These are phyloP conservation scores for Sycobia sp. DNA, from an alignment of 1,140 invertebrate species.

Conservation along the genomic window DNA sequence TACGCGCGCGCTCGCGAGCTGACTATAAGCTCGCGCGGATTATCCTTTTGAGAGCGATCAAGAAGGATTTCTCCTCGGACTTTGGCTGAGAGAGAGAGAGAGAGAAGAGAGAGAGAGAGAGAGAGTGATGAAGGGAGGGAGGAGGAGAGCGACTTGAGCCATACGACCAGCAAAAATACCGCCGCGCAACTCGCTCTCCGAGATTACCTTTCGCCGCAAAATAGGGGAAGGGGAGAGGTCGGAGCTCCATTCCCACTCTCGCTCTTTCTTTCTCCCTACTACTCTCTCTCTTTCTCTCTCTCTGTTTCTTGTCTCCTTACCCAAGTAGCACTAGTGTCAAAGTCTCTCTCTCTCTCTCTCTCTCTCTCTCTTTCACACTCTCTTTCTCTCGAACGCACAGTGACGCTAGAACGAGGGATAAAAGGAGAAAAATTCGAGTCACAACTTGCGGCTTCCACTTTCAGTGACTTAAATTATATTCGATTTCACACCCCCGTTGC, in stretches of 20 bases:
- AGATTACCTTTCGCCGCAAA: slow-evolving; percentile 6
- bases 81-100: too few species aligned
- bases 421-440: not conserved
- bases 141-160: not conserved
- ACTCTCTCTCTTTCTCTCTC: not conserved
- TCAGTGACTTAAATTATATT: slow-evolving; percentile 12
- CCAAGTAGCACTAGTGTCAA: too few species aligned
- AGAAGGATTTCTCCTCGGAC: slow-evolving; percentile 11
- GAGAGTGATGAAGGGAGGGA: too few species aligned
- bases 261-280: not conserved
- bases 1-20: too few species aligned
- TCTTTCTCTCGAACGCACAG: too few species aligned
- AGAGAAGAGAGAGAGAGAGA: too few species aligned
- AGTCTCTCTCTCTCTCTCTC: too few species aligned
- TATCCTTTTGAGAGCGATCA: slow-evolving; percentile 11
- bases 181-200: not conserved
- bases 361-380: too few species aligned
- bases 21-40: slow-evolving; percentile 1
- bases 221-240: too few species aligned
- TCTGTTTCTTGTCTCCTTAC: not conserved
- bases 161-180: not conserved
- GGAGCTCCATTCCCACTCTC: too few species aligned
- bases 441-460: slow-evolving; percentile 6
- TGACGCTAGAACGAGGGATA: too few species aligned
- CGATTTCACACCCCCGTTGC: slow-evolving; percentile 2